Base-by-base conservation (phyloP, 2,888 invertebrate genomes). In the Ochropleura leucogaster region DNA sequence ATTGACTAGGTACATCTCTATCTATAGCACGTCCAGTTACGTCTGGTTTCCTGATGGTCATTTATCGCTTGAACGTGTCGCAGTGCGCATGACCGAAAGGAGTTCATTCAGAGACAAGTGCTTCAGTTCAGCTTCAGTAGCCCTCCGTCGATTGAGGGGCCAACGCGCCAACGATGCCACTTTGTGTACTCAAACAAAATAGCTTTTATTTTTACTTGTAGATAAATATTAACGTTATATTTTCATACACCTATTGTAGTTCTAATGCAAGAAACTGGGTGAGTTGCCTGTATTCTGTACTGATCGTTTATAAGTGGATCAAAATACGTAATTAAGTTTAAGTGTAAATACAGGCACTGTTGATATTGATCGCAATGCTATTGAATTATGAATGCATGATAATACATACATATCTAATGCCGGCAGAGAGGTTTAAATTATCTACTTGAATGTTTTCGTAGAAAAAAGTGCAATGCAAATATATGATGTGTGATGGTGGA, bases 401-500 rank as follows among this genome's bases (percentile, higher is more conserved):
- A 30, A 4, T 40, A 40, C 30, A 9, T 59, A 16, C 30, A 6
- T 59, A 18, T 9, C 46, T 71, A n/a, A 18, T 44, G n/a, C 10
- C 30, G 30, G 9, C 30, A 60, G 18, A 65, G 42, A 49, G 47
- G 18, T 51, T 46, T 16, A 51, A 16, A 12, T 49, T 59, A 47
- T 30, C 16, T 10, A 47, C 12, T 1, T 12, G 7, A 46, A 40
- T 64, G 40, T 72, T 60, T 80, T 80, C n/a, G 60, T 82, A 82
- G 78, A 80, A 66, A 62, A 72, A 70, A 79, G 79, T 86, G 85
- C 72, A 87, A 91, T 88, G 90, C 74, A 68, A 79, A 80, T 74
- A 77, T 78, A 90, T 85, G 83, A 92, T 93, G 93, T 91, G 93
- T 94, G 90, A 94, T 94, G 93, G 90, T 91, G 90, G 87, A 78